phyloP scores from a whole-genome alignment of 1,140 invertebrate genomes.

The Zeugodacus cucurbitae region DNA sequence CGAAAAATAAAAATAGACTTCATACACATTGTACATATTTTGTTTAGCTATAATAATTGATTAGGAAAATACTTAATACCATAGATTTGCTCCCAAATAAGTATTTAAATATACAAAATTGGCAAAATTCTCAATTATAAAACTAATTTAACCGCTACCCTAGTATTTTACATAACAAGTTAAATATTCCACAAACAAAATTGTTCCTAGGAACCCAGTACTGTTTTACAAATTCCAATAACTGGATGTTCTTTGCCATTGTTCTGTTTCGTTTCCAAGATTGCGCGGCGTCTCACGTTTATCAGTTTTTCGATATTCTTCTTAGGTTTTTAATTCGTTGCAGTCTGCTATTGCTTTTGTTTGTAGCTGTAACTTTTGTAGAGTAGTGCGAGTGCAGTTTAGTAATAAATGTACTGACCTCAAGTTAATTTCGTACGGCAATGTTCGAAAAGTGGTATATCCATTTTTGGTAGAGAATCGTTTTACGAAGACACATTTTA shows the following conservation, averaged over 20 bases:
- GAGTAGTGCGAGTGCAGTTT: neutral
- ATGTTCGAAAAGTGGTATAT: neutral
- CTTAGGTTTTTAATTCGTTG: neutral
- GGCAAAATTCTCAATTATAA: too few relatives aligned
- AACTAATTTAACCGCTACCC: too few relatives aligned
- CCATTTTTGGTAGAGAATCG: constrained; percentile 25
- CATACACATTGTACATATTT: too few relatives aligned
- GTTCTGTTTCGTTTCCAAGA: neutral
- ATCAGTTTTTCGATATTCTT: neutral
- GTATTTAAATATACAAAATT: too few relatives aligned
- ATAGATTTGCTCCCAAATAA: too few relatives aligned
- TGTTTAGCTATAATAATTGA: too few relatives aligned
- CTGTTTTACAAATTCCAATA: neutral
- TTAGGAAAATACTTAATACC: too few relatives aligned
- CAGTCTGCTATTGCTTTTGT: neutral
- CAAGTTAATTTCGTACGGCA: neutral
- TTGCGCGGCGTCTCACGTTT: neutral
- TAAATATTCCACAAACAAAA: too few relatives aligned
- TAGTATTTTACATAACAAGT: too few relatives aligned
- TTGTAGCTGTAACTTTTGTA: neutral
- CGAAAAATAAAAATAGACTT: too few relatives aligned
- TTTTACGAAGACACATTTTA: neutral
- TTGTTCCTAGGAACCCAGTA: neutral
- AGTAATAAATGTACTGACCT: constrained; percentile 3
- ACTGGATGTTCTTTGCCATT: neutral